phyloP scores from a whole-genome alignment of 1,140 invertebrate genomes.

The Meloidogyne chitwoodi region DNA sequence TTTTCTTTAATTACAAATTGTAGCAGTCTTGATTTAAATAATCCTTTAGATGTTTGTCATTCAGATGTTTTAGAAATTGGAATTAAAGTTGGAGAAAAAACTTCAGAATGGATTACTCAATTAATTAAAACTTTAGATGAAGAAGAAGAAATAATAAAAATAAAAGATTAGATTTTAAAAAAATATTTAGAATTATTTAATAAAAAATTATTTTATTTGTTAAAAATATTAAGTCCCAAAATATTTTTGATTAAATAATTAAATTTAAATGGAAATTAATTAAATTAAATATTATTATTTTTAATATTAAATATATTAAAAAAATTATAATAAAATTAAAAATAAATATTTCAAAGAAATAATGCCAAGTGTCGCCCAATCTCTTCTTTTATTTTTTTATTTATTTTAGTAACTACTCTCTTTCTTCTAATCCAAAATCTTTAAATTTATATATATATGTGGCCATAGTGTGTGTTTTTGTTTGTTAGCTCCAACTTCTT shows the following conservation, averaged over 20 bases:
- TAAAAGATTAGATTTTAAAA: background rate
- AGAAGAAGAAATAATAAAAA: background rate
- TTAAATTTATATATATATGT: background rate
- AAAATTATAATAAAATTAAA: no score
- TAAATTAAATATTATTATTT: no score
- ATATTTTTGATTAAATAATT: no score
- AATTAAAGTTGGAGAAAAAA: conserved; percentile 37
- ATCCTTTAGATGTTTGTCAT: conserved; percentile 52
- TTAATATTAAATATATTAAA: no score
- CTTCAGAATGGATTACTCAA: conserved; percentile 41
- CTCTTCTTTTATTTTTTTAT: background rate
- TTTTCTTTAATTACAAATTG: conserved; percentile 64
- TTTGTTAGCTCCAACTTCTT: no score
- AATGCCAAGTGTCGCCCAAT: conserved; percentile 3
- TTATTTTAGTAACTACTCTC: background rate
- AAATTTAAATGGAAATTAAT: no score
- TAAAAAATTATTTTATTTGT: no score
- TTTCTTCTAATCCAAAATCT: background rate
- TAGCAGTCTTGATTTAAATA: conserved; percentile 48
- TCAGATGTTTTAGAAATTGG: conserved; percentile 51
- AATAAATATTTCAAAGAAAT: no score
- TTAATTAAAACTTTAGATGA: conserved; percentile 21
- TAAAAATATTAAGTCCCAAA: no score
- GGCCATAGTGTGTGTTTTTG: background rate
- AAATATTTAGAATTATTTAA: no score